Percentiles rank a stretch among this genome's conserved stretches.
Conservation (phyloP, 1,140 invertebrate genomes). For the Lepeophtheirus salmonis region DNA sequence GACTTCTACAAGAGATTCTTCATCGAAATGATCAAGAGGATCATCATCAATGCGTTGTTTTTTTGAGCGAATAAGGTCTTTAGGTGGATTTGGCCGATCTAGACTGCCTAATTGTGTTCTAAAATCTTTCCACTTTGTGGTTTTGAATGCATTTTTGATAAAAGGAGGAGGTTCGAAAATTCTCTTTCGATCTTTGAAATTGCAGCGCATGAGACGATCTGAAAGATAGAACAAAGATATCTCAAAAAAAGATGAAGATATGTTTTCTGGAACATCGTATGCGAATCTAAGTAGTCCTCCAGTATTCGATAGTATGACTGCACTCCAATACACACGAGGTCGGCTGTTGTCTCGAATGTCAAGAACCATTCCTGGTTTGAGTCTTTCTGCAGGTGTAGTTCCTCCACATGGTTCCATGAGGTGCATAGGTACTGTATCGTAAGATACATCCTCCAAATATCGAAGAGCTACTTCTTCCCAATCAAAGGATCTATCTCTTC, state of each 20-base stretch:
- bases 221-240: constrained; percentile 1
- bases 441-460: constrained; percentile 11
- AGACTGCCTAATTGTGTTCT: neutral
- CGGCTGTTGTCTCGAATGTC: neutral
- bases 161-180: neutral
- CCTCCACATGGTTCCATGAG: constrained; percentile 6
- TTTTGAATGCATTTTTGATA: neutral
- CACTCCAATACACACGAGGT: neutral
- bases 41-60: neutral
- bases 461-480: constrained; percentile 2
- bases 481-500: neutral
- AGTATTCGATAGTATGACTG: neutral
- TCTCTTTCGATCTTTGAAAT: neutral
- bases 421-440: constrained; percentile 13
- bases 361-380: constrained; percentile 6
- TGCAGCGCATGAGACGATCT: neutral
- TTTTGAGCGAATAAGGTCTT: neutral
- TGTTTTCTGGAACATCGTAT: neutral
- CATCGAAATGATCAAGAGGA: neutral
- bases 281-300: constrained; percentile 3
- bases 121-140: neutral
- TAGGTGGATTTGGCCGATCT: neutral
- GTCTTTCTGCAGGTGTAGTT: neutral
- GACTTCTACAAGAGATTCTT: neutral
- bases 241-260: neutral